Conservation (phyloP, 2,113 vertebrate genomes). For the Cricetomys ansorgei region DNA sequence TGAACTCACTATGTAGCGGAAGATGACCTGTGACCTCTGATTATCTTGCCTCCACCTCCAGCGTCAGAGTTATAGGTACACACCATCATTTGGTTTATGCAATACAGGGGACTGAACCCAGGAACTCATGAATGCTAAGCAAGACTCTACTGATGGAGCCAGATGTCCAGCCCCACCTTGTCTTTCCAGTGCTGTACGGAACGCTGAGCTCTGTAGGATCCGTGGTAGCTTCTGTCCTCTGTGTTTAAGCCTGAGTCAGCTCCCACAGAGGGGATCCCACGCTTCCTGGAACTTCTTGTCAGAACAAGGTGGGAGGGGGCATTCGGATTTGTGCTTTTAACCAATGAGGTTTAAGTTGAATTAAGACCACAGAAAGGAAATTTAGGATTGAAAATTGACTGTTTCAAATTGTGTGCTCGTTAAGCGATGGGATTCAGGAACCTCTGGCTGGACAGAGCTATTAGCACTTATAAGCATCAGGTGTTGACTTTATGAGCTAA, state of each 20-base stretch:
- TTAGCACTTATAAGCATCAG: constrained; percentile 72
- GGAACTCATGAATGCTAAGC: neutral
- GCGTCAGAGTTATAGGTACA: neutral
- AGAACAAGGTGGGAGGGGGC: neutral
- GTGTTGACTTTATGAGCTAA: constrained; percentile 41
- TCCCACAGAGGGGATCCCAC: neutral
- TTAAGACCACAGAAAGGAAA: neutral
- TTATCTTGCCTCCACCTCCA: neutral
- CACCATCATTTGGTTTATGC: neutral
- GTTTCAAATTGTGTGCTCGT: constrained; percentile 50
- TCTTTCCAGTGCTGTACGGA: neutral
- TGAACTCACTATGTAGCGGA: neutral
- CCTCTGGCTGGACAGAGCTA: constrained; percentile 33
- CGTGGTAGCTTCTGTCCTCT: neutral
- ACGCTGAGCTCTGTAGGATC: neutral
- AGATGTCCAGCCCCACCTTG: neutral
- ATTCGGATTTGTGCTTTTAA: neutral
- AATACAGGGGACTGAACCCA: neutral
- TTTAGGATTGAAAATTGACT: neutral
- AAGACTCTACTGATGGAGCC: neutral
- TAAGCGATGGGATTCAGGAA: constrained; percentile 52
- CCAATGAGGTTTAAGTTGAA: neutral
- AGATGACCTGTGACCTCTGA: neutral
- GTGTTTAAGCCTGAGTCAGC: neutral
- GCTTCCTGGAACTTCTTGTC: neutral